Base-by-base conservation (phyloP, 2,888 invertebrate species). In the Polydrusus tereticollis region DNA sequence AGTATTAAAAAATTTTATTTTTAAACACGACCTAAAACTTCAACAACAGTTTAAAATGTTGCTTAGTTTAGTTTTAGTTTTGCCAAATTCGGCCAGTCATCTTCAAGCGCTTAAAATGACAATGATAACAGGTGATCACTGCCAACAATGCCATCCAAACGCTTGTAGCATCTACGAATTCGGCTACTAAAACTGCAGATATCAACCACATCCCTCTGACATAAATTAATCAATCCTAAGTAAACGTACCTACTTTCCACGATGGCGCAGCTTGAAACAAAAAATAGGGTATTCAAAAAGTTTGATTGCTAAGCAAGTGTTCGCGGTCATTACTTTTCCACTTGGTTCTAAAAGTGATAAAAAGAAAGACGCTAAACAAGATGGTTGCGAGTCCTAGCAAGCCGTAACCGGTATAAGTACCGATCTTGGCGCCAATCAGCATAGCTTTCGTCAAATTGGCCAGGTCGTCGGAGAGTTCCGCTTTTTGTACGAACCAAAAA, bases 401-500 rank as follows among this genome's bases (percentile, higher is more conserved):
- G 0, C 85, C 88, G 72, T 87, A 89, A 5, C 89, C 86, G 0
- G 87, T 88, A 77, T 89, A 89, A 0, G 86, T 85, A 47, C 90
- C 87, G 72, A 89, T 85, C 63, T 86, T 82, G 0, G 89, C 87
- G 59, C 91, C 76, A 7, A 87, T 82, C n/a, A 90, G 82, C 0
- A 91, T 84, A 3, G 87, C 78, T 68, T 88, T 87, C 0, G 90
- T 87, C 82, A 87, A 77, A 0, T 78, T 78, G 0, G 92, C 90
- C 77, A 91, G 88, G 23, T 89, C 86, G 3, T 88, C 84, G 43
- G 90, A 89, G 7, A 91, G 83, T 55, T 84, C 81, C 52, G 91
- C 90, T 76, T 88, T 87, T 84, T 94, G 93, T 0, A 88, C 87
- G 85, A 95, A 94, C 93, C 93, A 94, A 81, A 94, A 86, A 87